Percentiles rank a stretch among this genome's conserved stretches.
phyloP scores from a whole-genome alignment of 2,113 vertebrate species.

The Panurus biarmicus region DNA sequence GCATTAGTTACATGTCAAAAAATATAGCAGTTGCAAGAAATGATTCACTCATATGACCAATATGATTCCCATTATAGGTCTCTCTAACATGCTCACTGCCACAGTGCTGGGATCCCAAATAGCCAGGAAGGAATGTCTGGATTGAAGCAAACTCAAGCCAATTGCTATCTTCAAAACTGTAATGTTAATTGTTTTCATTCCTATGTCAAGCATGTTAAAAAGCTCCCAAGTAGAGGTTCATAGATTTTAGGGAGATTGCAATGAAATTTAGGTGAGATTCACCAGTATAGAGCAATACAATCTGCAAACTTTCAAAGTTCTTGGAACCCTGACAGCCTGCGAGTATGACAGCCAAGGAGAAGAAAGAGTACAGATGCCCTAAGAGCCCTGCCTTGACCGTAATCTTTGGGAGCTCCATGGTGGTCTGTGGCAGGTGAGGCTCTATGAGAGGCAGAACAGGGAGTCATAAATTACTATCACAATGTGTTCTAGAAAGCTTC shows the following conservation, averaged over 20 bases:
- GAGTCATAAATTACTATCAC: neutral
- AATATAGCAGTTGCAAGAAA: neutral
- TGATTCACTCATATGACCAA: rapidly evolving
- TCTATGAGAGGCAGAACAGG: neutral
- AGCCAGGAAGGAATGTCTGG: neutral
- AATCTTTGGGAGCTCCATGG: neutral
- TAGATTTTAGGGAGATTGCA: neutral
- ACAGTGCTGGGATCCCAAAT: rapidly evolving
- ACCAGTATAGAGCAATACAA: neutral
- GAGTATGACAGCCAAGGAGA: neutral
- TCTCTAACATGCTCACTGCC: neutral
- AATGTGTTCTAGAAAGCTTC: neutral
- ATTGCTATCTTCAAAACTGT: neutral
- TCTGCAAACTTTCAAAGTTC: neutral
- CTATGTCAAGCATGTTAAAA: neutral
- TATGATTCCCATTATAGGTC: neutral
- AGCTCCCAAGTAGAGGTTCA: neutral
- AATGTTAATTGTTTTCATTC: neutral
- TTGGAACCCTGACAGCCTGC: neutral
- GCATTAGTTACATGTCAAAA: neutral
- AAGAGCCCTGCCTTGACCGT: neutral
- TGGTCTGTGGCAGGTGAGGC: neutral
- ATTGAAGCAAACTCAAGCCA: neutral
- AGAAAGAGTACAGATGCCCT: too few relatives aligned
- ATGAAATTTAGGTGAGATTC: neutral